Evolutionary conservation across 2,888 invertebrate species (phyloP), one percentile per base, ranked within the genome.

Genomic region (Sussaba pulchella): DNA sequence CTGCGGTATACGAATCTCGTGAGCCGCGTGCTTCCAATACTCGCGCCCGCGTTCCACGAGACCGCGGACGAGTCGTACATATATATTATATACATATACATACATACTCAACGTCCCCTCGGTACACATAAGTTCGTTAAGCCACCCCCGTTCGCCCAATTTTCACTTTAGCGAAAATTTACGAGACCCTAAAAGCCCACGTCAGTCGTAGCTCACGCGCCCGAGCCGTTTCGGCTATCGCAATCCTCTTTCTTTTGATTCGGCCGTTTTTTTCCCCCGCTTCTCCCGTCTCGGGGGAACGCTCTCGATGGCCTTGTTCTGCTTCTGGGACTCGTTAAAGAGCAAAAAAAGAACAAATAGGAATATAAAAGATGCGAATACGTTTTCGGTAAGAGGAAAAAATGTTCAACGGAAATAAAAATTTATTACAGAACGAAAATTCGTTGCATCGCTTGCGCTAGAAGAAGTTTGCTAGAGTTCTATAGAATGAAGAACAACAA

Each of bases 141-240:
- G 87, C 87, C 87, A 86, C 87, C 86, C 85, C 70, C 71, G 66
- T 73, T 79, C 81, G 78, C 87, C 89, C 89, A 90, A 90, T 90
- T 89, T 90, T 87, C 88, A 87, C 89, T 87, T 88, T 88, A 89
- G 87, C 87, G n/a, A 88, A 87, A 89, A 90, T 89, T 90, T 90
- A 90, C 88, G 89, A 88, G 85, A 87, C 78, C 85, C 89, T 89
- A 89, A 89, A 89, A 89, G 89, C 87, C 86, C 86, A 84, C 85
- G 66, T 78, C 78, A 82, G 82, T 82, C 76, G 82, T 78, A 78
- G 66, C 81, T 82, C 78, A 81, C 77, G 72, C 79, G 43, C 52
- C 21, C 64, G n/a, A n/a, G 36, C 64, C 57, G 50, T 79, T 82
- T 54, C 75, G 80, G 80, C 83, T 81, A 81, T 83, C 81, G 74